A percentile compares a stretch with the other conserved stretches of the same genome.
Conservation (phyloP, 92 coral and sea anemone genomes). For the Actinernus sp. region DNA sequence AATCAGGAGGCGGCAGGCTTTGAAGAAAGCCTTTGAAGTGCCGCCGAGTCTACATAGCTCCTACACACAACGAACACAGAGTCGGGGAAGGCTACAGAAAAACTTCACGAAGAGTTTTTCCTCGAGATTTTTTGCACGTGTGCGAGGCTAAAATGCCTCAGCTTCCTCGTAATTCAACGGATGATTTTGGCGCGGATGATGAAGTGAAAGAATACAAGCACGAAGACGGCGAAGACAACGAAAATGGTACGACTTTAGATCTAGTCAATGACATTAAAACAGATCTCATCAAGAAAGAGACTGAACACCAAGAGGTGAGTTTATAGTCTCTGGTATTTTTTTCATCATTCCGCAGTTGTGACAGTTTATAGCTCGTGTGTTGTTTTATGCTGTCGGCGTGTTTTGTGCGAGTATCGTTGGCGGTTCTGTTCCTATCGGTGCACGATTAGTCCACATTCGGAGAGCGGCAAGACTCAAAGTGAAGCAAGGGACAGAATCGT, state of each 20-base stretch:
- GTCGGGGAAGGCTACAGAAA: slow-evolving; percentile 55
- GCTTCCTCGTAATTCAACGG: slow-evolving; percentile 91
- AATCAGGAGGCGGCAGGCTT: slow-evolving; percentile 95
- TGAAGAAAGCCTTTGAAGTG: slow-evolving; percentile 88
- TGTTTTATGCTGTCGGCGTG: no score
- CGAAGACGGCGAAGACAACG: slow-evolving; percentile 95
- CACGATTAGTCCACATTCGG: slow-evolving; percentile 31
- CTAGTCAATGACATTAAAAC: slow-evolving; percentile 98
- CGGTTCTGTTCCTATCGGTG: slow-evolving; percentile 7
- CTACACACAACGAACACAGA: slow-evolving; percentile 78
- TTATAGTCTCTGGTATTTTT: no score
- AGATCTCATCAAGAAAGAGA: slow-evolving; percentile 98
- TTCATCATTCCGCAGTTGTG: no score
- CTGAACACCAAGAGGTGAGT: slow-evolving; percentile 92
- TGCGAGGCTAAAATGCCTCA: slow-evolving; percentile 99
- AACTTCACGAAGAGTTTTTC: slow-evolving; percentile 48
- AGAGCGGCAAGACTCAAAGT: slow-evolving; percentile 93
- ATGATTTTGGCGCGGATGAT: slow-evolving; percentile 98
- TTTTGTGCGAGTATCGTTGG: no score
- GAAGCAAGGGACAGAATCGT: slow-evolving; percentile 70
- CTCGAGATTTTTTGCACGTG: slow-evolving; percentile 42
- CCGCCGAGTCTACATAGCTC: slow-evolving; percentile 74
- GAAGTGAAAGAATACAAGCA: slow-evolving; percentile 98
- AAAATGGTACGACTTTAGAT: slow-evolving; percentile 94
- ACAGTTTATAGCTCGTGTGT: no score